These are phyloP conservation scores for Synergus umbraculus DNA, from an alignment of 2,888 invertebrate species.

Conservation along the genomic window DNA sequence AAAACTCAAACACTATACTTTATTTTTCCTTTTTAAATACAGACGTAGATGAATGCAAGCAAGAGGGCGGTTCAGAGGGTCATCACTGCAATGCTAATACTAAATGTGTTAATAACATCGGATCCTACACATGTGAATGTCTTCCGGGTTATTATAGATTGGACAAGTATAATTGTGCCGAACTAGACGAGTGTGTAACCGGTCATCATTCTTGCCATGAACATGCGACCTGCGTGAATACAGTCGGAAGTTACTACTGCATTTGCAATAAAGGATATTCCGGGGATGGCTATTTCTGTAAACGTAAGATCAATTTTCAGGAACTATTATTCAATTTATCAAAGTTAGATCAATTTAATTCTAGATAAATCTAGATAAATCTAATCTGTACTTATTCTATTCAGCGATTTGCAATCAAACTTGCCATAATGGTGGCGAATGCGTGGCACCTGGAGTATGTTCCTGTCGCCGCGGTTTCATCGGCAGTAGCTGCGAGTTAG, in stretches of 20 bases:
- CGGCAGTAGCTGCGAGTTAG: conserved; percentile 90
- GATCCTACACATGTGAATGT: conserved; percentile 91
- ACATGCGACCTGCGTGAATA: conserved; percentile 89
- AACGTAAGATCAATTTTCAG: conserved; percentile 79
- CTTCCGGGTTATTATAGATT: conserved; percentile 86
- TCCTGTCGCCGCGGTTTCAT: conserved; percentile 89
- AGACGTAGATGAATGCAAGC: conserved; percentile 93
- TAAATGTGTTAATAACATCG: conserved; percentile 88
- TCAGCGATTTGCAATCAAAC: conserved; percentile 88
- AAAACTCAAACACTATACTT: neutral
- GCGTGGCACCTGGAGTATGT: conserved; percentile 87
- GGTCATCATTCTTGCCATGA: conserved; percentile 86
- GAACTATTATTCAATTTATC: neutral
- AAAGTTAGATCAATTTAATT: neutral
- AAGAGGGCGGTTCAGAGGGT: conserved; percentile 87
- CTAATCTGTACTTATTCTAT: conserved; percentile 5
- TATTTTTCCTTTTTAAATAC: conserved; percentile 2
- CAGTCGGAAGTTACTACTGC: conserved; percentile 89
- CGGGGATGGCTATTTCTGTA: conserved; percentile 88
- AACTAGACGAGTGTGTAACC: conserved; percentile 88
- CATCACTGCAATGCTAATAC: conserved; percentile 93
- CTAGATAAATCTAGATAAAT: neutral
- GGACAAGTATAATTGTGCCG: conserved; percentile 89
- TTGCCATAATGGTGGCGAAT: conserved; percentile 91
- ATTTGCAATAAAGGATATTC: conserved; percentile 85